These are phyloP conservation scores for Asbolus verrucosus DNA, from an alignment of 1,140 invertebrate species.

Conservation along the genomic window DNA sequence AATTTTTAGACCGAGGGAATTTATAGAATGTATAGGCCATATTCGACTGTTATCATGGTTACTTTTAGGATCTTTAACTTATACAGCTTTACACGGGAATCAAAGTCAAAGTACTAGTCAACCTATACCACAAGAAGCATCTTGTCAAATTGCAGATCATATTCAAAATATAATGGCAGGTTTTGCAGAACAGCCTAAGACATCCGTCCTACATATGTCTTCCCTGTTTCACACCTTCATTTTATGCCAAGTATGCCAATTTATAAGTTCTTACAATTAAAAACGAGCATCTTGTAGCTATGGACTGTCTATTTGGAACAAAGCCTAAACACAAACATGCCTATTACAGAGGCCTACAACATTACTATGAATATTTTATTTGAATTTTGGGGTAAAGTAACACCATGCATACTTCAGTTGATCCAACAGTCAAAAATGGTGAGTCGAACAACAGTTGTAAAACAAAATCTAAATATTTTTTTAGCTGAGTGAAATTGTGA, in stretches of 20 bases:
- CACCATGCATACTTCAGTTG: conserved; percentile 93
- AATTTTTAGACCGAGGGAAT: conserved; percentile 85
- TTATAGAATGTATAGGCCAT: conserved; percentile 94
- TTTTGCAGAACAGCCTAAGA: conserved; percentile 96
- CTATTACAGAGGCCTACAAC: conserved; percentile 77
- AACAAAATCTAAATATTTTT: conserved; percentile 47
- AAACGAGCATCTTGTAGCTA: conserved; percentile 73
- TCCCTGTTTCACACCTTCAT: conserved; percentile 86
- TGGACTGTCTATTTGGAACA: conserved; percentile 99
- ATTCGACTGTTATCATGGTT: conserved; percentile 96
- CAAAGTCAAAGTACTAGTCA: conserved; percentile 73
- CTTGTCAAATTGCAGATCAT: conserved; percentile 96
- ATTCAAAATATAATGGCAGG: conserved; percentile 95
- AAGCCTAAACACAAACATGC: conserved; percentile 76
- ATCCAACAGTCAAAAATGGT: conserved; percentile 94
- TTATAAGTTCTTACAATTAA: conserved; percentile 9
- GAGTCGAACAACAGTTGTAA: conserved; percentile 62
- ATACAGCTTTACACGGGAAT: conserved; percentile 76
- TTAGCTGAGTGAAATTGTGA: conserved; percentile 96
- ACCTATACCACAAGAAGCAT: conserved; percentile 95
- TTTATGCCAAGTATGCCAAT: conserved; percentile 77
- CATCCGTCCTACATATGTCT: conserved; percentile 92
- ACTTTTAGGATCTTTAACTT: conserved; percentile 91
- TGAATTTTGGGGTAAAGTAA: conserved; percentile 99
- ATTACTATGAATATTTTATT: conserved; percentile 87